Evolutionary conservation across 2,888 invertebrate genomes (phyloP), one percentile per base, ranked within the genome.

Genomic region (Pandemis cinnamomeana): DNA sequence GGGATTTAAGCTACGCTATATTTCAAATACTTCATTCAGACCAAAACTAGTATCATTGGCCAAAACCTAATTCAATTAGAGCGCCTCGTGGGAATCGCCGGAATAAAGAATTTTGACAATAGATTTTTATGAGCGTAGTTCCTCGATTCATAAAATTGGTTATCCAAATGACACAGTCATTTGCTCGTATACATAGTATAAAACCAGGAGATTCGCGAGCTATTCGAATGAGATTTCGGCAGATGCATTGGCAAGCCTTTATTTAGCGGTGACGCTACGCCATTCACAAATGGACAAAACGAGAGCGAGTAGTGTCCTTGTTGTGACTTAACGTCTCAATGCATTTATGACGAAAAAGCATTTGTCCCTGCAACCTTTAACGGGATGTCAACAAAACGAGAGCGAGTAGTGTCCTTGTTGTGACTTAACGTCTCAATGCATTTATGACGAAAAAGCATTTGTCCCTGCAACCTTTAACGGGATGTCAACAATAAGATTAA

Each of bases 121-220:
- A 79, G 83, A 77, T 77, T 75, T 77, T 86, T 86, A 74, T 86
- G 81, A 83, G 86, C 89, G 87, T 90, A 87, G 85, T 89, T 91
- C 91, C 91, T 87, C 87, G 80, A 85, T 90, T 86, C 83, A 86
- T 85, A 77, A 83, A 85, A 87, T 85, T 81, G 83, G 76, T 76
- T 81, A 81, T 80, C 80, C 82, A 82, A 78, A 75, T 79, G 80
- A 85, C 87, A 88, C 87, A 85, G 87, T 90, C 81, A 87, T 90
- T 87, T 75, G 75, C 75, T 80, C 53, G 55, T 53, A 27, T 20
- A 20, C 20, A 20, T 55, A 41, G 53, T 71, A 71, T 70, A 55
- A 66, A 69, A 51, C 61, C 61, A 46, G 70, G 51, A n/a, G 53
- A 58, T 42, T 63, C 60, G 44, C 27, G 42, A 64, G 46, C 8